Conservation (phyloP, 2,888 invertebrate species). For the Chironomus tentans region DNA sequence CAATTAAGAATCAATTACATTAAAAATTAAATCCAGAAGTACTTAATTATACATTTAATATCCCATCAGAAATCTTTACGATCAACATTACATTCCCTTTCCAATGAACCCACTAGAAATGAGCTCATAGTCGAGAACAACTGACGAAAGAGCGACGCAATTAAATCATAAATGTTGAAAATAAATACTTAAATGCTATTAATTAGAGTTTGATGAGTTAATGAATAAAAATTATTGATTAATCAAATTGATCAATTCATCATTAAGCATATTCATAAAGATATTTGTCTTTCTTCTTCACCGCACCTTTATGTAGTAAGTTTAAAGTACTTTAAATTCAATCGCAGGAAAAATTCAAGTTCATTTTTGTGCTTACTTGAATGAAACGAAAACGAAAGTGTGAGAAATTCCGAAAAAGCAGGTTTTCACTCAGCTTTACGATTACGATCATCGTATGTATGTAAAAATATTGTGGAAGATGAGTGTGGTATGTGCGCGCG, state of each 20-base stretch:
- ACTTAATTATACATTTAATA: too few species aligned
- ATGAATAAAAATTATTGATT: background rate
- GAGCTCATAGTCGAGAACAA: too few species aligned
- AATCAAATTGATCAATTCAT: background rate
- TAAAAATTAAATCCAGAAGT: too few species aligned
- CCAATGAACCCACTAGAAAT: too few species aligned
- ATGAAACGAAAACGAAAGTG: conserved; percentile 2
- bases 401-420: background rate
- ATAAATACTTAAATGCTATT: background rate
- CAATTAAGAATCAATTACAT: too few species aligned
- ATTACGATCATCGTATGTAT: background rate
- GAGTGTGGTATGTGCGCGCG: background rate
- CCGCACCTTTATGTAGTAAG: background rate
- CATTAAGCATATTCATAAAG: background rate
- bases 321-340: background rate
- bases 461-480: background rate
- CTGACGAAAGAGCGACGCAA: too few species aligned
- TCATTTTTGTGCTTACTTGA: background rate
- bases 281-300: background rate
- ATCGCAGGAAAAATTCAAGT: background rate
- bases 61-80: too few species aligned
- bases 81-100: too few species aligned
- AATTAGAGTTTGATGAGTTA: background rate
- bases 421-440: background rate
- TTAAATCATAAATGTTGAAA: too few species aligned